Conservation (phyloP, 2,888 invertebrate species). For the Acleris cristana region DNA sequence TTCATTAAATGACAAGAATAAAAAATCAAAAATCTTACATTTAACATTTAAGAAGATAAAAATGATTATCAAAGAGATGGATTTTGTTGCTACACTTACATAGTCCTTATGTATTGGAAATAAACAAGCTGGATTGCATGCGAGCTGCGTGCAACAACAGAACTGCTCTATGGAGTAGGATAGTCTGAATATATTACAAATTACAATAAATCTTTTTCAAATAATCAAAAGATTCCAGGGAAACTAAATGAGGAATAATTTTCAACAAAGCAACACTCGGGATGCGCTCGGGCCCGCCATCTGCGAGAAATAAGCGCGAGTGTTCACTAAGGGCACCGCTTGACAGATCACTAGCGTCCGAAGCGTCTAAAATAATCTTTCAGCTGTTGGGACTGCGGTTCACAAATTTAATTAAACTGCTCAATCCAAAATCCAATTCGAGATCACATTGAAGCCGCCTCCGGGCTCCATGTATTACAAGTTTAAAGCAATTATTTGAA, state of each 20-base stretch:
- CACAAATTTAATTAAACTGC: conserved; percentile 41
- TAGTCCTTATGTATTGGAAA: conserved; percentile 17
- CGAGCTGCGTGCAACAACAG: neutral
- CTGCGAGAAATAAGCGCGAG: neutral
- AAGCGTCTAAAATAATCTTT: neutral
- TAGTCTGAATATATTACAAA: neutral
- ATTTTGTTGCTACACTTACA: conserved; percentile 20
- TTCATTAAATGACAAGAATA: conserved; percentile 61
- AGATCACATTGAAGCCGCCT: conserved; percentile 77
- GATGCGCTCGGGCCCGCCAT: neutral
- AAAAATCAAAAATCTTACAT: conserved; percentile 42
- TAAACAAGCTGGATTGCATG: conserved; percentile 3
- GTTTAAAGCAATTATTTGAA: conserved; percentile 74
- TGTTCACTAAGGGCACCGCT: neutral
- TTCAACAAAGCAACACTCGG: conserved; percentile 13
- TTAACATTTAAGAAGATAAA: conserved; percentile 23
- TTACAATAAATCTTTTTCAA: neutral
- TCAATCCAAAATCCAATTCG: conserved; percentile 72
- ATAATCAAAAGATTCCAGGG: neutral
- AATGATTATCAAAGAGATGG: conserved; percentile 26
- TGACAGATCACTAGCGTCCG: neutral
- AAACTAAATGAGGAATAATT: conserved; percentile 5
- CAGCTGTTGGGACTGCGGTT: conserved; percentile 31
- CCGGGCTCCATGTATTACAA: conserved; percentile 69
- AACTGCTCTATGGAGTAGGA: neutral